Evolutionary conservation across 2,888 invertebrate species (phyloP).

Genomic region (Epiperipatus broadwayi): DNA sequence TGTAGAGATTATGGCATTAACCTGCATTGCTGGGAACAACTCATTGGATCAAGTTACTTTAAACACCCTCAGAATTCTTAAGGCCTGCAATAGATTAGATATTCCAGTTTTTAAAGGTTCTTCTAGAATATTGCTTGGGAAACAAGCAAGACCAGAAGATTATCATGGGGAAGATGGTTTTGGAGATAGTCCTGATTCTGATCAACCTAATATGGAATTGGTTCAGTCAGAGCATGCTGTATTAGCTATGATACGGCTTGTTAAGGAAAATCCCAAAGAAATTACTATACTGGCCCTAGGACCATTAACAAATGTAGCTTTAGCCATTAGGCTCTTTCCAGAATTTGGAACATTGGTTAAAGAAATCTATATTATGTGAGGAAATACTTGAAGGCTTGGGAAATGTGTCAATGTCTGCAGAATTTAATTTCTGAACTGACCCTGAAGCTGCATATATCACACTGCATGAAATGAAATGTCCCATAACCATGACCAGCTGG

Average conservation of each 20-base stretch:
- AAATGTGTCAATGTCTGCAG: constrained; percentile 38
- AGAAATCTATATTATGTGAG: constrained; percentile 16
- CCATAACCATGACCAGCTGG: no score
- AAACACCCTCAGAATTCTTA: constrained; percentile 22
- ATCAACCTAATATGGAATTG: constrained; percentile 30
- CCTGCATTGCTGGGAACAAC: no score
- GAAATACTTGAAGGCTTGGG: constrained; percentile 33
- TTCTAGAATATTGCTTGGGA: no score
- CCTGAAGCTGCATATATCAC: no score
- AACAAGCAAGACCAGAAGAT: constrained; percentile 13
- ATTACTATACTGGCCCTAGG: no score
- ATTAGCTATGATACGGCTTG: constrained; percentile 38
- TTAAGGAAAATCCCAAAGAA: constrained; percentile 23
- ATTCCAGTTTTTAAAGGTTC: no score
- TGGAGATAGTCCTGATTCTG: constrained; percentile 38
- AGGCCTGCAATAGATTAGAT: constrained; percentile 19
- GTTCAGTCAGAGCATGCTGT: constrained; percentile 40
- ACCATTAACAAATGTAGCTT: constrained; percentile 7
- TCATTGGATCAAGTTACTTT: no score
- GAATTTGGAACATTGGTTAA: neutral
- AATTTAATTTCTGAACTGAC: no score
- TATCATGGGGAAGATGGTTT: constrained; percentile 51
- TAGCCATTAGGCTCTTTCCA: neutral
- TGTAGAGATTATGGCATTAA: no score
- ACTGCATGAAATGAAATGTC: no score